Conservation (phyloP, 1,140 invertebrate species). For the Drosophila tsacasi region DNA sequence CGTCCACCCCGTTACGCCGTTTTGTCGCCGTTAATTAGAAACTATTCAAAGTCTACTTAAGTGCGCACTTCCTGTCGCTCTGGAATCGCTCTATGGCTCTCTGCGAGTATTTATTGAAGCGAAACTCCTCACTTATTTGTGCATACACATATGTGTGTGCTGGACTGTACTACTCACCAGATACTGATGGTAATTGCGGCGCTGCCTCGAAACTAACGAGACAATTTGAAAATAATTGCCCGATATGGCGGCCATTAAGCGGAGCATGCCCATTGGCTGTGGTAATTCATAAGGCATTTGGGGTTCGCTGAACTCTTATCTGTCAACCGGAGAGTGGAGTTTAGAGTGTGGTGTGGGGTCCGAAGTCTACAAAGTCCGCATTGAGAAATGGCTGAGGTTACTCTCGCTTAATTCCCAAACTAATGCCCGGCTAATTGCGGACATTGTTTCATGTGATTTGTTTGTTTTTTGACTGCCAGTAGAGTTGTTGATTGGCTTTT, state of each 20-base stretch:
- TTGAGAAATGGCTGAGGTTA: constrained; percentile 52
- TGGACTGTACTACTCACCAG: constrained; percentile 22
- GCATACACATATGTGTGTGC: constrained; percentile 15
- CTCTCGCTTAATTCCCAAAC: constrained; percentile 23
- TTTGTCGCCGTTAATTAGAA: constrained; percentile 79
- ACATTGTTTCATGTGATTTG: constrained; percentile 51
- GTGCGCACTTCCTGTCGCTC: constrained; percentile 71
- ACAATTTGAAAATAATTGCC: constrained; percentile 81
- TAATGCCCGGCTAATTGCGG: constrained; percentile 50
- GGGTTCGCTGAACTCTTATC: constrained; percentile 79
- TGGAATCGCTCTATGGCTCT: constrained; percentile 29
- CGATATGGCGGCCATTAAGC: constrained; percentile 74
- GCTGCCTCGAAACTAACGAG: constrained; percentile 74
- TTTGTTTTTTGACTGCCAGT: constrained; percentile 40
- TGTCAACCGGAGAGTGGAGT: constrained; percentile 47
- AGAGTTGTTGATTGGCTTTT: constrained; percentile 46
- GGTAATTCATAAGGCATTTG: constrained; percentile 37
- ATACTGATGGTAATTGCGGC: constrained; percentile 68
- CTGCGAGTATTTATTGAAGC: constrained; percentile 69
- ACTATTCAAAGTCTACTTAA: constrained; percentile 83
- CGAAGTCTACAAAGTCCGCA: constrained; percentile 16
- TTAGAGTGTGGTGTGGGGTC: constrained; percentile 54
- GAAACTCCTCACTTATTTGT: constrained; percentile 45
- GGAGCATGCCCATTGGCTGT: constrained; percentile 63
- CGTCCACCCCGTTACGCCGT: constrained; percentile 72